These are phyloP conservation scores for Trichomalopsis sarcophagae DNA, from an alignment of 1,140 invertebrate genomes.

Conservation along the genomic window DNA sequence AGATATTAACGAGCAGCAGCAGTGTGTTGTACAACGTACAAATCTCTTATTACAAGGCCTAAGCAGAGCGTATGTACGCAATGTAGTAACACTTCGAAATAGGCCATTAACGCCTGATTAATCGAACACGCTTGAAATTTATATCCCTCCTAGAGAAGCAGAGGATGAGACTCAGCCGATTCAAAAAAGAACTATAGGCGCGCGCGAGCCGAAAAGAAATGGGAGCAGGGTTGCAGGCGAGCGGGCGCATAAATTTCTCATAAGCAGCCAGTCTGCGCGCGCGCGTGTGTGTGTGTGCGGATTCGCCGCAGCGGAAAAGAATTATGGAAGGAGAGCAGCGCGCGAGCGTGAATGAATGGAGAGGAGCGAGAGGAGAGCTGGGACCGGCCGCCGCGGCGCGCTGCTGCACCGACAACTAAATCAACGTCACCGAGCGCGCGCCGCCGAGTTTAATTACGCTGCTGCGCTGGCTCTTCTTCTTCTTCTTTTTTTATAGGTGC, in stretches of 20 bases:
- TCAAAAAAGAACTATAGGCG: not conserved
- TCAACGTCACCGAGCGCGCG: conserved; percentile 41
- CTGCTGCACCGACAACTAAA: conserved; percentile 37
- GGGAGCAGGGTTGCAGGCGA: not conserved
- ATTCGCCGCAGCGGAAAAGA: conserved; percentile 5
- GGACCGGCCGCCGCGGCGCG: not conserved
- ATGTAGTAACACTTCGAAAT: not conserved
- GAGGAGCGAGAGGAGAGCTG: not conserved
- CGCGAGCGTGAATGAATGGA: not conserved
- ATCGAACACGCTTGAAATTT: conserved; percentile 6
- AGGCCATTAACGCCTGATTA: not conserved
- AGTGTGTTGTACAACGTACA: too few relatives aligned
- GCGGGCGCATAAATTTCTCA: conserved; percentile 40
- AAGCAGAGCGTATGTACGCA: not conserved
- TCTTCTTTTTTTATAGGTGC: too few relatives aligned
- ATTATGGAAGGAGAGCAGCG: conserved; percentile 32
- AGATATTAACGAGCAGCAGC: too few relatives aligned
- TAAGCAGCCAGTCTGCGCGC: conserved; percentile 28
- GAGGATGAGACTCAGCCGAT: not conserved
- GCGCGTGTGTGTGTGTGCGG: not conserved
- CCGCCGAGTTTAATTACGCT: conserved; percentile 46
- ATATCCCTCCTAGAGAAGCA: conserved; percentile 18
- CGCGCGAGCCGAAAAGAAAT: not conserved
- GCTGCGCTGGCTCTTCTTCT: not conserved
- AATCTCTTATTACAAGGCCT: not conserved